Conservation (phyloP, 2,797 vertebrate species). For the Enteromius paludinosus region DNA sequence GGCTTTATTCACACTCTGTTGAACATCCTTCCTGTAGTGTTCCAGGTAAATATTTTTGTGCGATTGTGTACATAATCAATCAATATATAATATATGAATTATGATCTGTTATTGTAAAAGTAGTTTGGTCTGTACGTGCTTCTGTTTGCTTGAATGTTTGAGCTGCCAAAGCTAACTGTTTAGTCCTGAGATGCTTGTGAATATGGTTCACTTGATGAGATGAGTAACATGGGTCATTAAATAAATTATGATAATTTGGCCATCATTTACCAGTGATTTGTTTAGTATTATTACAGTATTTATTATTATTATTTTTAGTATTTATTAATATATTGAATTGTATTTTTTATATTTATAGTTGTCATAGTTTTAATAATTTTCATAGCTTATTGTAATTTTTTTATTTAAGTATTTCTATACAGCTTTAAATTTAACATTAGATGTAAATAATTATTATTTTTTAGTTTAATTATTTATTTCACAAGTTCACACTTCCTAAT, state of each 20-base stretch:
- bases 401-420: background rate
- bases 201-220: conserved; percentile 63
- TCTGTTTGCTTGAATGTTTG: conserved; percentile 9
- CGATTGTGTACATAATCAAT: background rate
- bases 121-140: conserved; percentile 6
- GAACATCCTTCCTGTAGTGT: background rate
- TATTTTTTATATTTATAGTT: background rate
- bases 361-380: background rate
- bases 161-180: background rate
- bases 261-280: background rate
- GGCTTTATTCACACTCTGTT: background rate
- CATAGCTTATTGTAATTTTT: background rate
- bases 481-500: no score
- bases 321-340: background rate
- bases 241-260: background rate
- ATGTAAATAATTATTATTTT: conserved; percentile 61
- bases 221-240: conserved; percentile 70
- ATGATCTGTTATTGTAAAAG: background rate
- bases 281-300: background rate
- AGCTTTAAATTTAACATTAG: background rate
- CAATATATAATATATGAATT: background rate
- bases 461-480: background rate
- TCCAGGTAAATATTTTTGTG: background rate
- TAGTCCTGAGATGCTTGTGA: conserved; percentile 1
- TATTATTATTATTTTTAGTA: background rate